Evolutionary conservation across 2,888 invertebrate species (phyloP), one percentile per base, ranked within the genome.

Genomic region (Chelonus formosanus): DNA sequence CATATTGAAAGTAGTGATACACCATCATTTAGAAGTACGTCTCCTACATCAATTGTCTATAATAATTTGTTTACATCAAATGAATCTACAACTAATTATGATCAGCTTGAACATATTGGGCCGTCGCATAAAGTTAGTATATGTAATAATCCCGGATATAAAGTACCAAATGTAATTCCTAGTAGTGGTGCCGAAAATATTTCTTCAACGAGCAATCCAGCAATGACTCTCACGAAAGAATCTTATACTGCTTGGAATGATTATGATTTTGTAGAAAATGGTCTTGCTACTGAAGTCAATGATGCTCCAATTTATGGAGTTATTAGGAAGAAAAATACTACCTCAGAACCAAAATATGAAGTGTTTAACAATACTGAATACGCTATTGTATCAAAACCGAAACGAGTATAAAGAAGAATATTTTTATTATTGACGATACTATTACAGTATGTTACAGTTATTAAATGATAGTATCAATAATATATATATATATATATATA

Each of bases 301-400:
- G 20, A 20, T 20, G 20, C 20, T 84, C 87, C 91, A 72, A 93
- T 94, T 0, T 93, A 94, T 81, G 93, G 93, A 4, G 88, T 92
- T 79, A 89, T 93, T 67, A 86, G 92, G 56, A 93, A 93, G 80
- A 85, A 84, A 70, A 68, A 74, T 3, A 76, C 64, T 67, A 66
- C 72, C 20, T 69, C 82, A 20, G 86, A 87, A 74, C 86, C 92
- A 44, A 88, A 87, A 77, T 92, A 92, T 80, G 90, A 89, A 78
- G 89, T 88, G 75, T 90, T 90, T 74, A 93, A 93, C 80, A 91
- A 93, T 63, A 89, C 90, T 70, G 92, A 92, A 77, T 94, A 94
- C 85, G 93, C 94, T 69, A 88, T 93, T 78, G 91, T 94, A 65
- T 93, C 93, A 81, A 94, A 94, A 85, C 91, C 93, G 79, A 94